Evolutionary conservation across 2,888 invertebrate genomes (phyloP).

Genomic region (Mythimna loreyi): DNA sequence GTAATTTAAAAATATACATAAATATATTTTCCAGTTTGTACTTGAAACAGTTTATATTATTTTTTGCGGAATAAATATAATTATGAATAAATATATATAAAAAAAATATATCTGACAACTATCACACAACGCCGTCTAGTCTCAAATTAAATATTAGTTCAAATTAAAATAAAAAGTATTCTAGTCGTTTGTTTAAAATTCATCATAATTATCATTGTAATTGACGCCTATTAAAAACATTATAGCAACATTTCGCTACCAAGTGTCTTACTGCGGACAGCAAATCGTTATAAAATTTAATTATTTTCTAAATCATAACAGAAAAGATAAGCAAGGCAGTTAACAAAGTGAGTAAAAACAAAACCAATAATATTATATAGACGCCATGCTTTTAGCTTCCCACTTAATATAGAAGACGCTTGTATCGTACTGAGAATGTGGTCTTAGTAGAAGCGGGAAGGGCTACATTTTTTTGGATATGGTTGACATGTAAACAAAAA

Average conservation of each 20-base stretch:
- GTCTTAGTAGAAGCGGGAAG: conserved; percentile 35
- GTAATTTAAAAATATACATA: no score
- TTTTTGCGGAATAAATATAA: no score
- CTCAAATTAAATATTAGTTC: no score
- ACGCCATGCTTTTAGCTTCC: conserved; percentile 44
- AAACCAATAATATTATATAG: conserved; percentile 54
- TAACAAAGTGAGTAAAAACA: conserved; percentile 49
- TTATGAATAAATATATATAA: no score
- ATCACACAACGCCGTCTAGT: no score
- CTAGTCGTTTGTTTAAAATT: no score
- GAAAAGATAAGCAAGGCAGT: conserved; percentile 41
- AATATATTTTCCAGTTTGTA: no score
- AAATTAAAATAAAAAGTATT: no score
- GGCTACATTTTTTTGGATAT: not conserved
- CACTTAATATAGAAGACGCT: conserved; percentile 51
- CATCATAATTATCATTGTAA: no score
- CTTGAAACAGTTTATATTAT: no score
- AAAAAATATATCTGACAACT: no score
- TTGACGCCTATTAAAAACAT: conserved; percentile 29
- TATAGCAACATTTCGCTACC: conserved; percentile 2
- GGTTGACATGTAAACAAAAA: no score
- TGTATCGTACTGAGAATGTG: conserved; percentile 30
- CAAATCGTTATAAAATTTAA: conserved; percentile 17
- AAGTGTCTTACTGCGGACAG: conserved; percentile 6
- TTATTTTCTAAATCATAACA: conserved; percentile 20